phyloP scores from a whole-genome alignment of 2,888 invertebrate genomes.

The Zygogramma bicolorata region DNA sequence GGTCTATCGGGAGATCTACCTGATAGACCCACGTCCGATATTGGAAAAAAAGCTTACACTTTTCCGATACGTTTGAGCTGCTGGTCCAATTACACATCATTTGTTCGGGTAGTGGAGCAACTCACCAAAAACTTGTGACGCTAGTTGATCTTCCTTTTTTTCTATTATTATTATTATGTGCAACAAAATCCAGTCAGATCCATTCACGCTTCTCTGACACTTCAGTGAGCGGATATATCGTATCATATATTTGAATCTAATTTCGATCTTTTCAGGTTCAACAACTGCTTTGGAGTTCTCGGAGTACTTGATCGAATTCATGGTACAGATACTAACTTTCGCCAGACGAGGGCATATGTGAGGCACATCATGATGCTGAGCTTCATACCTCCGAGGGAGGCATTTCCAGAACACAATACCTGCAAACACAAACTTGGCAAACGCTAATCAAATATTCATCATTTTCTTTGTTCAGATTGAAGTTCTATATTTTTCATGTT shows the following conservation, averaged over 20 bases:
- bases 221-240: too few species aligned
- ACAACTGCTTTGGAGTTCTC: constrained; percentile 85
- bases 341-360: constrained; percentile 77
- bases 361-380: constrained; percentile 81
- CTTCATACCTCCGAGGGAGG: constrained; percentile 75
- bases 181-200: background rate
- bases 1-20: too few species aligned
- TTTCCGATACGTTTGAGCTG: too few species aligned
- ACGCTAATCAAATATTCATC: constrained; percentile 42
- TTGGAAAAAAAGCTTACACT: too few species aligned
- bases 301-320: constrained; percentile 86
- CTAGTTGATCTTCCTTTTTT: too few species aligned
- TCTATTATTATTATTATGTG: background rate
- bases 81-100: too few species aligned
- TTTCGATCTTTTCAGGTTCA: constrained; percentile 73
- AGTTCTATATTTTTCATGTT: background rate
- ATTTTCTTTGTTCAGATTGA: background rate
- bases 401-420: constrained; percentile 73
- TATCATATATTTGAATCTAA: too few species aligned
- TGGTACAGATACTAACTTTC: constrained; percentile 83
- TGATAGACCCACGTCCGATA: too few species aligned
- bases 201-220: too few species aligned
- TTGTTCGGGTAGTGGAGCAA: too few species aligned
- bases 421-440: constrained; percentile 63
- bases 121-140: too few species aligned